phyloP scores from a whole-genome alignment of 2,888 invertebrate genomes.

The Peribatodes rhomboidaria region DNA sequence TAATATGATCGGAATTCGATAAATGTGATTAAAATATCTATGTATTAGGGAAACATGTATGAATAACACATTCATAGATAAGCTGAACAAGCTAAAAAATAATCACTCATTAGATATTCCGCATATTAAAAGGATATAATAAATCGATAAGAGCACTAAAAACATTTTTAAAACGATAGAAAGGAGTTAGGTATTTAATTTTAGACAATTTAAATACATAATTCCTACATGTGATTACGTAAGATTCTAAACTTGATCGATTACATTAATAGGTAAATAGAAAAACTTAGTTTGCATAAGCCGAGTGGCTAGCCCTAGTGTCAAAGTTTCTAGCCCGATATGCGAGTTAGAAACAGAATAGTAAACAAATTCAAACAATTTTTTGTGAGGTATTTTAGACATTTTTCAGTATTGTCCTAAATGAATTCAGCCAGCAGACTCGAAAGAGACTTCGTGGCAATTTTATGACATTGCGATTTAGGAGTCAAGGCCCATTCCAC shows the following conservation, averaged over 20 bases:
- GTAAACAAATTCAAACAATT: too few species aligned
- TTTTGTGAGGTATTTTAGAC: too few species aligned
- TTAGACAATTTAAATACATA: too few species aligned
- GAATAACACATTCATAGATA: conserved; percentile 13
- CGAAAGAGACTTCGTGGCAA: conserved; percentile 49
- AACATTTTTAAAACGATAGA: not conserved
- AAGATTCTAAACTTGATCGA: too few species aligned
- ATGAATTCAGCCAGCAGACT: not conserved
- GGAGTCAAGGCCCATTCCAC: conserved; percentile 61
- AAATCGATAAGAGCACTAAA: not conserved
- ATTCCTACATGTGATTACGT: too few species aligned
- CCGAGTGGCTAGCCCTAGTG: too few species aligned
- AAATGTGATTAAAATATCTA: conserved; percentile 17
- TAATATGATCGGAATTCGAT: conserved; percentile 37
- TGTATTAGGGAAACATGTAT: conserved; percentile 15
- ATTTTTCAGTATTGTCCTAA: too few species aligned
- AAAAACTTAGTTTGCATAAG: too few species aligned
- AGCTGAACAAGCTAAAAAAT: not conserved
- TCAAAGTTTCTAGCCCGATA: too few species aligned
- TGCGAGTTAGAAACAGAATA: not conserved
- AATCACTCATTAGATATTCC: conserved; percentile 3
- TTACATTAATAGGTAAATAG: too few species aligned
- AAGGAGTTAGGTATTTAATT: too few species aligned
- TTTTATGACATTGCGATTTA: conserved; percentile 61
- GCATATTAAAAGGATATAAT: conserved; percentile 5